phyloP scores from a whole-genome alignment of 1,140 invertebrate species.

The Meloidogyne chitwoodi region DNA sequence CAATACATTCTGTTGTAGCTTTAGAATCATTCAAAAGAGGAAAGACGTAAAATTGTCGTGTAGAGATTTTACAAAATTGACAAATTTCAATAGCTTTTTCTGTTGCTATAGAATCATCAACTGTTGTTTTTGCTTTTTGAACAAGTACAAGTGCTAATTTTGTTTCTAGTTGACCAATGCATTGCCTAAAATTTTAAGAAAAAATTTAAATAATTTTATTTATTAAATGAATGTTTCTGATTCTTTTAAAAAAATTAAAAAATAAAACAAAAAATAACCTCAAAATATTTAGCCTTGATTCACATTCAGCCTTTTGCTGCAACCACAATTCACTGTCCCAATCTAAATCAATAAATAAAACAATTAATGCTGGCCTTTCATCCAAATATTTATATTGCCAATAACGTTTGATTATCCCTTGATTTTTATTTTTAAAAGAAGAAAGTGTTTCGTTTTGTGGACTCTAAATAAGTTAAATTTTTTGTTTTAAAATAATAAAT shows the following conservation, averaged over 20 bases:
- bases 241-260: no score
- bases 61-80: conserved; percentile 80
- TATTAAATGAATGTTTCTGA: no score
- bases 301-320: conserved; percentile 87
- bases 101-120: conserved; percentile 78
- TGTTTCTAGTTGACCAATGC: conserved; percentile 30
- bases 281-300: conserved; percentile 59
- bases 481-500: conserved; percentile 16
- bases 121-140: conserved; percentile 49
- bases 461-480: neutral
- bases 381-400: conserved; percentile 92
- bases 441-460: neutral
- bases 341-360: conserved; percentile 91
- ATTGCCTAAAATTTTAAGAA: conserved; percentile 31
- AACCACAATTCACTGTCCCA: conserved; percentile 91
- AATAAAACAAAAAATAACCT: conserved; percentile 11
- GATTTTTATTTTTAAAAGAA: neutral
- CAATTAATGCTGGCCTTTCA: conserved; percentile 82
- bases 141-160: conserved; percentile 37
- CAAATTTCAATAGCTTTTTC: conserved; percentile 83
- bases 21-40: conserved; percentile 77
- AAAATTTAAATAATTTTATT: neutral
- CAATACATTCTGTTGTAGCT: conserved; percentile 12
- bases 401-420: conserved; percentile 85
- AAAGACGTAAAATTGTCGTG: conserved; percentile 84